Evolutionary conservation across 2,113 vertebrate species (phyloP).

Genomic region (Anas platyrhynchos): DNA sequence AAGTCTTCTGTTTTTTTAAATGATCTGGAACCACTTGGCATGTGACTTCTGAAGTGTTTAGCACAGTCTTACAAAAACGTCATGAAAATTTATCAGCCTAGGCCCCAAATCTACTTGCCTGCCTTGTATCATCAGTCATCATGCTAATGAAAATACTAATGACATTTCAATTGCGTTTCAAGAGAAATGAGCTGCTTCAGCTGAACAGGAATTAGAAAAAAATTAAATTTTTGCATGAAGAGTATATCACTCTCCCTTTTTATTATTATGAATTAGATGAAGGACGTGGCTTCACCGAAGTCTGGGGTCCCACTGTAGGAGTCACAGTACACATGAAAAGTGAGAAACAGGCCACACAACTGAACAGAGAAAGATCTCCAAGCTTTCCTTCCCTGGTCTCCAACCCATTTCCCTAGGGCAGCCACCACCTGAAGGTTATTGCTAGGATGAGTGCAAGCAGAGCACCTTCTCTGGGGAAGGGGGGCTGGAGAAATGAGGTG

Average conservation of each 20-base stretch:
- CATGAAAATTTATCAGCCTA: constrained; percentile 51
- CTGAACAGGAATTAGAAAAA: constrained; percentile 35
- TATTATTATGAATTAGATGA: constrained; percentile 26
- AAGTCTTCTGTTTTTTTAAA: background rate
- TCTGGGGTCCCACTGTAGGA: background rate
- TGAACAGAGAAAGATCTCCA: background rate
- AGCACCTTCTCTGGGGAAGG: too few relatives aligned
- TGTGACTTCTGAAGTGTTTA: constrained; percentile 46
- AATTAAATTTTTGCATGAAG: background rate
- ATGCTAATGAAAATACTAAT: constrained; percentile 60
- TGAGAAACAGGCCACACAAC: background rate
- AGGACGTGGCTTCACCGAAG: rapidly evolving
- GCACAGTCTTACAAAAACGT: background rate
- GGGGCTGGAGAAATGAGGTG: background rate
- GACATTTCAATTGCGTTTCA: background rate
- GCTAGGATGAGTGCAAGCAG: rapidly evolving
- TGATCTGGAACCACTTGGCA: constrained; percentile 10
- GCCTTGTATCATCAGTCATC: constrained; percentile 55
- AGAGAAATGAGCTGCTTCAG: constrained; percentile 27
- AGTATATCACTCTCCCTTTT: background rate
- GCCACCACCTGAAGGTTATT: background rate
- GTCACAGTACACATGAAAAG: background rate
- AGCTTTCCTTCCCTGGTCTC: background rate
- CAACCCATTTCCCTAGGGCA: rapidly evolving
- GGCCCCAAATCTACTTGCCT: constrained; percentile 39